These are phyloP conservation scores for Marasmarcha lunaedactyla DNA, from an alignment of 2,888 invertebrate genomes.

Conservation along the genomic window DNA sequence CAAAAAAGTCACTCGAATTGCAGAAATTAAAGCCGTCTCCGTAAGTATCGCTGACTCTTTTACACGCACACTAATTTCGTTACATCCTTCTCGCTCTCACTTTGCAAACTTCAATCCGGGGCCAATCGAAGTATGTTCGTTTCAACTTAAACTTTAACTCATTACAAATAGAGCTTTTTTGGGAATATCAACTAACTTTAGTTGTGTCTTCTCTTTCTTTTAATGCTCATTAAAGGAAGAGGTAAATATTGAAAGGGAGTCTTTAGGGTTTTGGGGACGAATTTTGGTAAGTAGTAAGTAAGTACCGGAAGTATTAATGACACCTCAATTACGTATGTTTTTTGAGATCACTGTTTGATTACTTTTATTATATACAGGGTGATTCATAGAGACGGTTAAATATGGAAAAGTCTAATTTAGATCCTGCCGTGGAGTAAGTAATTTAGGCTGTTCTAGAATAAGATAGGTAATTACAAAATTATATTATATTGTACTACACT, in stretches of 20 bases:
- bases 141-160: slow-evolving; percentile 19
- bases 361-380: no score
- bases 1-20: slow-evolving; percentile 90
- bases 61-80: background rate
- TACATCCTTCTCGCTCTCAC: slow-evolving; percentile 21
- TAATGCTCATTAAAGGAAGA: slow-evolving; percentile 59
- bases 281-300: slow-evolving; percentile 52
- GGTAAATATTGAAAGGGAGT: slow-evolving; percentile 54
- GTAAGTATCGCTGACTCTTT: slow-evolving; percentile 64
- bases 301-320: slow-evolving; percentile 32
- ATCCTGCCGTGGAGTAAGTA: no score
- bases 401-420: no score
- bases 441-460: no score
- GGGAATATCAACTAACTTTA: slow-evolving; percentile 61
- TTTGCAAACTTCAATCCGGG: slow-evolving; percentile 7
- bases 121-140: slow-evolving; percentile 32
- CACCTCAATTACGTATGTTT: no score
- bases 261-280: slow-evolving; percentile 35
- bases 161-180: slow-evolving; percentile 19
- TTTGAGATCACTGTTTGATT: no score
- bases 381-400: no score
- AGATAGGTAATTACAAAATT: no score
- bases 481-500: no score
- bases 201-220: slow-evolving; percentile 58
- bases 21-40: slow-evolving; percentile 91